Evolutionary conservation across 1,140 invertebrate species (phyloP), one percentile per base, ranked within the genome.

Genomic region (Drosophila miranda): DNA sequence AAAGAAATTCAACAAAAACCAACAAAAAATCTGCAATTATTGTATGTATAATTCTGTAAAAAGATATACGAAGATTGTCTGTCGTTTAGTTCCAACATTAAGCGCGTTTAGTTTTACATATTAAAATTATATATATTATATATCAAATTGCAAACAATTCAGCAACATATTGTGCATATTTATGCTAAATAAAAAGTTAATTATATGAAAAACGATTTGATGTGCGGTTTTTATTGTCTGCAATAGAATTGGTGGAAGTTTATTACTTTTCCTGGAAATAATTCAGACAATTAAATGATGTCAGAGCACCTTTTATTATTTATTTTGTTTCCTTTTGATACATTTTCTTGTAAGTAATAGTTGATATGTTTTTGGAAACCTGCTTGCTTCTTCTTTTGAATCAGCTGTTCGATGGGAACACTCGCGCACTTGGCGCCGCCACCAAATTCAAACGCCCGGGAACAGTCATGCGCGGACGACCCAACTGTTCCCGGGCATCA

Each of bases 151-250:
- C 45, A 73, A 69, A 79, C 26, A 57, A 63, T 60, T 60, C 44
- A 70, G 57, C 50, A 83, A 84, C 59, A 63, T 61, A 84, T 80
- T 80, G 63, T 80, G 80, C 81, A 86, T 86, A 70, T 67, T 64
- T 67, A 77, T 86, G 81, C 82, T 70, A 84, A 75, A 70, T 84
- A 86, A 84, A 84, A 67, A 64, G 81, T 84, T 84, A 58, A 86
- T 77, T 84, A 75, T 70, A 77, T 68, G 53, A 60, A 67, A 64
- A 68, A 62, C 53, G 61, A 30, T 11, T 11, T 11, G 9, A 4
- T 3, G 11, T 34, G 9, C 0, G 11, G 34, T 2, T 11, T 11
- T 11, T 9, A 9, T 30, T 19, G 19, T 19, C 0, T 19, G 19
- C 19, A 19, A 2, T 1, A 16, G 0, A 16, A 16, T 16, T 16